Evolutionary conservation across 2,888 invertebrate genomes (phyloP), one percentile per base, ranked within the genome.

Genomic region (Pammene aurita): DNA sequence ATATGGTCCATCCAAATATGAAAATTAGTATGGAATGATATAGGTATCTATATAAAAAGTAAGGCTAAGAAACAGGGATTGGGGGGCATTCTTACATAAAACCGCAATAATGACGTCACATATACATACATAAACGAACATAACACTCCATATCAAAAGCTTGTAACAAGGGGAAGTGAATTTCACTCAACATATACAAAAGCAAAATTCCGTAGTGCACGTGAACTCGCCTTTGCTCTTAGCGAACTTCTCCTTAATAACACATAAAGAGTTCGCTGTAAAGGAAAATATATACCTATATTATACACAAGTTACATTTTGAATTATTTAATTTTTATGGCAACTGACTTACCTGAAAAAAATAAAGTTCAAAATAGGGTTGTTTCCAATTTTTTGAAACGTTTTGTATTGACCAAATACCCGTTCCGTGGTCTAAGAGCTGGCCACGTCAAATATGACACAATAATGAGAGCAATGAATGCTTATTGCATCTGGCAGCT

Each of bases 191-290:
- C 68, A 67, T 41, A 61, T 52, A 73, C 72, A 73, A 60, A 72
- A 70, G 72, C 72, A 70, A 71, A 78, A 66, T 66, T 63, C 60
- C 52, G 35, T 71, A 60, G 71, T 64, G 64, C 26, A 52, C 35
- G 42, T 18, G 16, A 73, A 90, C 90, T 90, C 89, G 90, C 90
- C 89, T 88, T 88, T 90, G 74, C 73, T 84, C 76, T 84, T 89
- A 84, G 70, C 77, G 79, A 85, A 78, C 78, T 85, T 90, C 74
- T 85, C 87, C 78, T 84, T 87, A 82, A 88, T 79, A 75, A 84
- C 78, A 82, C 81, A 84, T 73, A 86, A 81, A 72, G 90, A 84
- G 74, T 84, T 84, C 58, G 84, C 87, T 88, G 87, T 50, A 90
- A 92, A 84, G 74, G 75, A 87, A 87, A 67, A n/a, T 66, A 14